phyloP scores from a whole-genome alignment of 2,888 invertebrate species.

The Vandiemenella viatica region DNA sequence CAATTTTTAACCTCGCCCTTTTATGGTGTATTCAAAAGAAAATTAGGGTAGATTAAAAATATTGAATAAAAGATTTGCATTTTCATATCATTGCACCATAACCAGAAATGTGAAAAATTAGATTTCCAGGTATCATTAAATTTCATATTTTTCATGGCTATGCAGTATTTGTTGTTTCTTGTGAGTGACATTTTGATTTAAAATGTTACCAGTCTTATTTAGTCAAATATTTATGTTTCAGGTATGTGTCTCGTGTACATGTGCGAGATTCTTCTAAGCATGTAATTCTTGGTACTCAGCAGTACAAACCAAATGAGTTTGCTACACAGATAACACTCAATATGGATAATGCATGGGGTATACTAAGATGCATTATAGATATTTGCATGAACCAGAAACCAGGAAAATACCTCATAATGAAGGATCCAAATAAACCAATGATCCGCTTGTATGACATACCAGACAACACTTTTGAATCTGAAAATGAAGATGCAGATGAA shows the following conservation, averaged over 20 bases:
- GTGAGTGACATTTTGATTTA: too few relatives aligned
- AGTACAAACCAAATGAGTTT: slow-evolving; percentile 96
- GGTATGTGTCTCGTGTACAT: slow-evolving; percentile 88
- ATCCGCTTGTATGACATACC: slow-evolving; percentile 96
- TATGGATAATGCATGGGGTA: slow-evolving; percentile 99
- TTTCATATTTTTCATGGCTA: too few relatives aligned
- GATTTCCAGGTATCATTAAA: too few relatives aligned
- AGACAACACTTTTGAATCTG: slow-evolving; percentile 95
- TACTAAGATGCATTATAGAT: slow-evolving; percentile 91
- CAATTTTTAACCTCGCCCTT: too few relatives aligned
- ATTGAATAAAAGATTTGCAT: too few relatives aligned
- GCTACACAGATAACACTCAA: slow-evolving; percentile 96
- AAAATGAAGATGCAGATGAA: slow-evolving; percentile 78
- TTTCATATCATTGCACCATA: too few relatives aligned
- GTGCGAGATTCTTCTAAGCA: slow-evolving; percentile 90
- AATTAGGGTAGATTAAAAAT: too few relatives aligned
- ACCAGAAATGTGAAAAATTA: too few relatives aligned
- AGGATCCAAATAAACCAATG: slow-evolving; percentile 97
- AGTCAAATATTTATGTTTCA: slow-evolving; percentile 22
- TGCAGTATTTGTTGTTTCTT: too few relatives aligned
- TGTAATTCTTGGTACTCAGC: slow-evolving; percentile 91
- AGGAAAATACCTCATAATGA: slow-evolving; percentile 90
- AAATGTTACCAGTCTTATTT: too few relatives aligned
- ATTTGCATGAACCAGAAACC: slow-evolving; percentile 94
- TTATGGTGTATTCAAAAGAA: too few relatives aligned